Evolutionary conservation across 2,113 vertebrate species (phyloP), one percentile per base, ranked within the genome.

Genomic region (Mystacornis crossleyi): DNA sequence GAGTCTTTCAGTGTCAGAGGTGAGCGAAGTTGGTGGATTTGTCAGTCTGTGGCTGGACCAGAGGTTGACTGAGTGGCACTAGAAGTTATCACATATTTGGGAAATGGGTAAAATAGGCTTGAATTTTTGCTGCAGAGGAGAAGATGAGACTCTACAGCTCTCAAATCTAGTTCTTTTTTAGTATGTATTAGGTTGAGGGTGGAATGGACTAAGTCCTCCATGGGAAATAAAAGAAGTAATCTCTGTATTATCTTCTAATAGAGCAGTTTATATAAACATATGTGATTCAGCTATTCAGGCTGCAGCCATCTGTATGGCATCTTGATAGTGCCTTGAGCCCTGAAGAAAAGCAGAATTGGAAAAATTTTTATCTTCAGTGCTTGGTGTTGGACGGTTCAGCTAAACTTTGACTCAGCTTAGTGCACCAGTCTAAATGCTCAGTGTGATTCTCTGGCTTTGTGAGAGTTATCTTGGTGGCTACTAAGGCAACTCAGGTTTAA

Each of bases 41-140:
- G 9, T 51, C 7, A 24, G 1, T 23, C 4, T 29, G 7, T 75
- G 54, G n/a, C 20, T 77, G n/a, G 36, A 55, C 6, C 6, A 33
- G 43, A 33, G 18, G 8, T 13, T 6, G 19, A 8, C 12, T 60
- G 33, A 53, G 33, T 1, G 2, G 5, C 9, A 16, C 0, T 2
- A 29, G 18, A 57, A 3, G 29, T 40, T 24, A 17, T 45, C 10
- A 4, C 25, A 25, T n/a, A 25, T 23, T 23, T 61, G 62, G 28
- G 36, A 74, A 79, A 34, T 38, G 8, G 4, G 15, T 87, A 29
- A 60, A 57, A 54, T 12, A 43, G 19, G 29, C 24, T 36, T 75
- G 57, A 66, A 12, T 81, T 95, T 72, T 86, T 21, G 23, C 8
- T 70, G 19, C 1, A 2, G 16, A 34, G 14, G 26, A 62, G 57